Evolutionary conservation across 2,888 invertebrate genomes (phyloP).

Genomic region (Priocnemis perturbator): DNA sequence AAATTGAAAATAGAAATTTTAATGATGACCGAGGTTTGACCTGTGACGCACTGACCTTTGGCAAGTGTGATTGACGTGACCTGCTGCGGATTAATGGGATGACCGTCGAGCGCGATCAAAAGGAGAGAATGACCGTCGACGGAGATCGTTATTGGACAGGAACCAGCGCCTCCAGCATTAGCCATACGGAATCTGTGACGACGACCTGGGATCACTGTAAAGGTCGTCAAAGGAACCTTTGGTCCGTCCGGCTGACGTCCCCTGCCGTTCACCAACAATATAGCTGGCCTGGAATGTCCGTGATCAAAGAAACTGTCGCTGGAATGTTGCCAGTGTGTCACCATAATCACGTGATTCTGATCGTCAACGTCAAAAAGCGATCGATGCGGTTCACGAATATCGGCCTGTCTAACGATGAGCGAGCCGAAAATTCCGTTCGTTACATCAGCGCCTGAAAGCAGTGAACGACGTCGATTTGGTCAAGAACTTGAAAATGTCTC

Average conservation of each 20-base stretch:
- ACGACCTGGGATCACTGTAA: conserved; percentile 78
- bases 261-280: conserved; percentile 81
- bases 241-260: conserved; percentile 76
- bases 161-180: conserved; percentile 81
- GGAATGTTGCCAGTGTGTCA: conserved; percentile 84
- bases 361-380: conserved; percentile 84
- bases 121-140: conserved; percentile 81
- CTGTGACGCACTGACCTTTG: conserved; percentile 76
- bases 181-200: conserved; percentile 82
- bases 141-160: conserved; percentile 82
- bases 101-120: conserved; percentile 84
- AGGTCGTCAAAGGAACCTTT: conserved; percentile 70
- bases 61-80: conserved; percentile 79
- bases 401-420: conserved; percentile 82
- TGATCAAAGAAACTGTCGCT: conserved; percentile 68
- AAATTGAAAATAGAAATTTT: neutral
- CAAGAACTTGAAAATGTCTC: neutral
- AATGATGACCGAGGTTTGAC: neutral
- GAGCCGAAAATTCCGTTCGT: conserved; percentile 84
- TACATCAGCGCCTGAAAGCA: conserved; percentile 79
- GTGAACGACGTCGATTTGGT: neutral
- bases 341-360: conserved; percentile 81
- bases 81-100: conserved; percentile 79
- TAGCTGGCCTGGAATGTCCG: conserved; percentile 77
- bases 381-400: conserved; percentile 79